Percentiles rank a stretch among this genome's conserved stretches.
Evolutionary conservation across 2,113 vertebrate genomes (phyloP).

Genomic region (Plecturocebus donacophilus): DNA sequence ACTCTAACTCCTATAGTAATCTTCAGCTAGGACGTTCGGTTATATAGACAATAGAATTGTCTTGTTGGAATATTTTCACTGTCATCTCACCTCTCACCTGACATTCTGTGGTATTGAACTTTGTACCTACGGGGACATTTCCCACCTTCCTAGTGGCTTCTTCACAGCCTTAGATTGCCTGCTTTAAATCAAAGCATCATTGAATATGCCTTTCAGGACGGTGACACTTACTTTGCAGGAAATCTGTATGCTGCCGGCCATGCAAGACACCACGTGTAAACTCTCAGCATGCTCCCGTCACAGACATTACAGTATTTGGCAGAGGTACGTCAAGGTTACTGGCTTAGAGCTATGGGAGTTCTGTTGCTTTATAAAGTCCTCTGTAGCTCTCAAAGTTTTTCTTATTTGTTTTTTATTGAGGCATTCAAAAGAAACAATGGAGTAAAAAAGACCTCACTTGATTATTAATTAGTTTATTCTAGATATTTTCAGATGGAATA

Average conservation of each 20-base stretch:
- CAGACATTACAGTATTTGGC: neutral
- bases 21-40: neutral
- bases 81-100: neutral
- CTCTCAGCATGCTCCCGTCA: neutral
- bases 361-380: neutral
- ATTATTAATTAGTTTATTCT: neutral
- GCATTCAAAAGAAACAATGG: neutral
- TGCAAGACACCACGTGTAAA: neutral
- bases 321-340: slow-evolving; percentile 32
- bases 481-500: neutral
- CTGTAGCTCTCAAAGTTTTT: neutral
- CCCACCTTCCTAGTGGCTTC: neutral
- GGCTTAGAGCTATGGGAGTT: neutral
- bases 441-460: neutral
- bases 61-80: neutral
- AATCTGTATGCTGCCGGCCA: neutral
- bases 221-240: slow-evolving; percentile 9
- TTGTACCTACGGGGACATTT: neutral
- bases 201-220: neutral
- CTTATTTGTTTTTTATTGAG: slow-evolving; percentile 10
- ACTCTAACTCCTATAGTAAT: neutral
- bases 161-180: neutral
- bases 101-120: neutral
- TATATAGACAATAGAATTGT: neutral
- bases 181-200: slow-evolving; percentile 25